Percentiles rank a stretch among this genome's conserved stretches.
Evolutionary conservation across 2,797 vertebrate genomes (phyloP).

Genomic region (Xiphophorus birchmanni): DNA sequence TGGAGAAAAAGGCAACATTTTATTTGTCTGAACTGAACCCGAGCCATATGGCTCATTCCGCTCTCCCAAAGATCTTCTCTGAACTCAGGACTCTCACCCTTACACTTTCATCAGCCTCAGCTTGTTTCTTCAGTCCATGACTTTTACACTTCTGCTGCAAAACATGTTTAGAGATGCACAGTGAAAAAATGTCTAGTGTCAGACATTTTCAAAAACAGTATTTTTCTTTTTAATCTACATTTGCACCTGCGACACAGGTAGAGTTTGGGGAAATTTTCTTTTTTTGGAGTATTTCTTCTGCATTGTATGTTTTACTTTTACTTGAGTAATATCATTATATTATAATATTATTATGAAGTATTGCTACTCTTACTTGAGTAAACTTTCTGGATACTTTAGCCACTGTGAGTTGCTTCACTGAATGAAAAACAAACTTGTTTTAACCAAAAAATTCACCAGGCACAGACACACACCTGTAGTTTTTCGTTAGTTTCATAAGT

Average conservation of each 20-base stretch:
- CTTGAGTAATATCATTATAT: no score
- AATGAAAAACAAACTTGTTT: no score
- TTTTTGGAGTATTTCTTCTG: no score
- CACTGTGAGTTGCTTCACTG: no score
- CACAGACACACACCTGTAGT: no score
- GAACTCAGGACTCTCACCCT: constrained; percentile 32
- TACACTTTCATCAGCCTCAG: constrained; percentile 27
- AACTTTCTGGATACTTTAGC: no score
- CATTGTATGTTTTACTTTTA: no score
- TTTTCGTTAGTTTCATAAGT: no score
- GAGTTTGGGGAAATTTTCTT: no score
- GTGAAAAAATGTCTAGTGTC: background rate
- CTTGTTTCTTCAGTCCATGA: constrained; percentile 32
- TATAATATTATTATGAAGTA: no score
- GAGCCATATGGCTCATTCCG: constrained; percentile 87
- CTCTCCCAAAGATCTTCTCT: constrained; percentile 16
- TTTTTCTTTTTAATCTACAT: background rate
- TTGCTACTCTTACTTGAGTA: no score
- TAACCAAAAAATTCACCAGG: no score
- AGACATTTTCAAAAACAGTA: background rate
- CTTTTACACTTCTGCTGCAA: constrained; percentile 25
- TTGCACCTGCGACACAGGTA: background rate
- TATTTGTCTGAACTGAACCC: constrained; percentile 95
- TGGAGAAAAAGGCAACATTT: constrained; percentile 84
- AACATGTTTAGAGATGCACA: constrained; percentile 12